A percentile compares a stretch with the other conserved stretches of the same genome.
phyloP scores from a whole-genome alignment of 2,888 invertebrate genomes.

The Caenorhabditis macrosperma region DNA sequence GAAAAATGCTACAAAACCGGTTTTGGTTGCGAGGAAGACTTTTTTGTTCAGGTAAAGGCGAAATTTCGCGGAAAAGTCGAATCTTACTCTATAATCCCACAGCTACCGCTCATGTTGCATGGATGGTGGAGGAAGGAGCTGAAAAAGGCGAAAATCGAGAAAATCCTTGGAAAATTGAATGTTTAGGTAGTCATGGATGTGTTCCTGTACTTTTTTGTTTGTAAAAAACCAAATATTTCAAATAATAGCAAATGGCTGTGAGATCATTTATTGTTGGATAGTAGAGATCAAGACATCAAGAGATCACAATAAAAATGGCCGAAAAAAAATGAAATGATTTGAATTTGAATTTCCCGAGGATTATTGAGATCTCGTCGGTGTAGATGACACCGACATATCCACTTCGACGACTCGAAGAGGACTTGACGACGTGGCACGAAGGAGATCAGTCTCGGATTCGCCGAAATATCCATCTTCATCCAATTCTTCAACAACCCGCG shows the following conservation, averaged over 20 bases:
- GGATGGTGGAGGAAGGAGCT: not conserved
- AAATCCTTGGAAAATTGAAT: not conserved
- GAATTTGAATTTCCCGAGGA: too few relatives aligned
- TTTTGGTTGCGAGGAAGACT: too few relatives aligned
- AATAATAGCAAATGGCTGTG: too few relatives aligned
- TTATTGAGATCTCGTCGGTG: conserved; percentile 22
- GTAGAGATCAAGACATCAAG: not conserved
- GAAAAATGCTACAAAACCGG: too few relatives aligned
- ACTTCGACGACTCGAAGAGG: conserved; percentile 25
- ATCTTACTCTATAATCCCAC: conserved; percentile 67
- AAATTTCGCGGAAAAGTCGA: too few relatives aligned
- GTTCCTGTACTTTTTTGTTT: too few relatives aligned
- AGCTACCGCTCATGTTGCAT: conserved; percentile 66
- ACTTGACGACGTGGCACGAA: conserved; percentile 24
- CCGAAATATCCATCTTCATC: not conserved
- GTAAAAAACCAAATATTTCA: not conserved
- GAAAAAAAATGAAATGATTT: not conserved
- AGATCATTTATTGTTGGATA: conserved; percentile 1
- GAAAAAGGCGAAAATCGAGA: not conserved
- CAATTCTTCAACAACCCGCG: conserved; percentile 14
- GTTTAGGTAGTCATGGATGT: not conserved
- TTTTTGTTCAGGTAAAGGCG: too few relatives aligned
- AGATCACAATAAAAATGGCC: not conserved
- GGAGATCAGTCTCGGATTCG: conserved; percentile 8
- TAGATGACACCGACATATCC: conserved; percentile 26